These are phyloP conservation scores for Rhinella marina DNA, from an alignment of 2,797 vertebrate species.

Conservation along the genomic window DNA sequence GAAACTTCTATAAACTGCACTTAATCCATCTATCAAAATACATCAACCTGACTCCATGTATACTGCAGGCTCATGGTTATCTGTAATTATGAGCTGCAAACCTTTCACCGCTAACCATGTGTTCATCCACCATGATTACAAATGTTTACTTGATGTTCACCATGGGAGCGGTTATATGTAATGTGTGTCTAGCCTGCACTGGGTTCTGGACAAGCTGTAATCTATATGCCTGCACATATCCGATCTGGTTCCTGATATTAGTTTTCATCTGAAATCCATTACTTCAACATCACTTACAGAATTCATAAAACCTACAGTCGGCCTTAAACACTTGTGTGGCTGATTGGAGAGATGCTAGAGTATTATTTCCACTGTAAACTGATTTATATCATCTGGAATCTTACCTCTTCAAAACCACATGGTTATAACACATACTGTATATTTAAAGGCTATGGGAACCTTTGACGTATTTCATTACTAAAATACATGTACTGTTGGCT, in stretches of 20 bases:
- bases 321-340: not conserved
- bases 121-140: not conserved
- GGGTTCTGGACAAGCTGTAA: not conserved
- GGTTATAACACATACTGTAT: no score
- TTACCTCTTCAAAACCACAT: no score
- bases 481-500: no score
- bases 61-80: not conserved
- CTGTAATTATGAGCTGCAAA: not conserved
- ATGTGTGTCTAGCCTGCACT: constrained; percentile 7
- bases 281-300: not conserved
- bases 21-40: not conserved
- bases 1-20: not conserved
- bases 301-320: not conserved
- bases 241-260: not conserved
- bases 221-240: not conserved
- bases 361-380: not conserved
- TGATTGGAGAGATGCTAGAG: not conserved
- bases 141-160: not conserved
- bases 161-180: not conserved
- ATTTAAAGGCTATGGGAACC: no score
- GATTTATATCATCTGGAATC: no score
- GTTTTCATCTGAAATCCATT: constrained; percentile 6
- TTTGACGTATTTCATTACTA: no score
- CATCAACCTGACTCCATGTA: not conserved
- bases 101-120: not conserved